A percentile compares a stretch with the other conserved stretches of the same genome.
These are phyloP conservation scores for Argyrosomus japonicus DNA, from an alignment of 2,113 vertebrate genomes.

Conservation along the genomic window DNA sequence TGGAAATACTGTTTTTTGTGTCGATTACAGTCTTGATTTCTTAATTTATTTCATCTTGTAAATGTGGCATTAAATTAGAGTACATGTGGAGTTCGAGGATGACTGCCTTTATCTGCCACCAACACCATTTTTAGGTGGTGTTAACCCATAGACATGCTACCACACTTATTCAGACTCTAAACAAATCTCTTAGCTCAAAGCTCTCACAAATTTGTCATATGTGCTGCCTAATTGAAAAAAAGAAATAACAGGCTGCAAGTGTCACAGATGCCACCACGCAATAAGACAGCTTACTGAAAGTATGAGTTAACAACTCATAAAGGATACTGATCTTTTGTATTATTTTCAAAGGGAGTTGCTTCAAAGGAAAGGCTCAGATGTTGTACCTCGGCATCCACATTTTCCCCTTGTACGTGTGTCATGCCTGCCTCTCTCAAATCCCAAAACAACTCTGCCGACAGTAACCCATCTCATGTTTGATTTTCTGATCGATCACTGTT, in stretches of 20 bases:
- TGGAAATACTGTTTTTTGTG: not conserved
- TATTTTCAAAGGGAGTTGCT: constrained; percentile 18
- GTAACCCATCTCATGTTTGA: not conserved
- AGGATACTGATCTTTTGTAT: constrained; percentile 10
- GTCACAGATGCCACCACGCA: not conserved
- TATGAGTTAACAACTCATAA: not conserved
- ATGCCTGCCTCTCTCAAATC: constrained; percentile 10
- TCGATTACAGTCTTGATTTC: not conserved
- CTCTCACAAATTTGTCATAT: not conserved
- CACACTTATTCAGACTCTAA: not conserved
- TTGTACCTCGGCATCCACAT: constrained; percentile 1
- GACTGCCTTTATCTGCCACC: not conserved
- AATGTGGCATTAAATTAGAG: not conserved
- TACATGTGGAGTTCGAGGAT: not conserved
- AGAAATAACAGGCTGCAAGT: not conserved
- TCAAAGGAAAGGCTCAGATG: not conserved
- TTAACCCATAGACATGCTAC: not conserved
- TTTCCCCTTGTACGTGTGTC: not conserved
- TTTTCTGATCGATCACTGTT: not conserved
- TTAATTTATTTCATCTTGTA: not conserved
- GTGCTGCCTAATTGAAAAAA: not conserved
- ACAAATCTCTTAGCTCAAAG: not conserved
- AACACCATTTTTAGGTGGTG: not conserved
- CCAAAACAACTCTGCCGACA: not conserved
- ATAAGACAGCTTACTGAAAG: not conserved